Evolutionary conservation across 1,140 invertebrate species (phyloP).

Genomic region (Calosoma granatense): DNA sequence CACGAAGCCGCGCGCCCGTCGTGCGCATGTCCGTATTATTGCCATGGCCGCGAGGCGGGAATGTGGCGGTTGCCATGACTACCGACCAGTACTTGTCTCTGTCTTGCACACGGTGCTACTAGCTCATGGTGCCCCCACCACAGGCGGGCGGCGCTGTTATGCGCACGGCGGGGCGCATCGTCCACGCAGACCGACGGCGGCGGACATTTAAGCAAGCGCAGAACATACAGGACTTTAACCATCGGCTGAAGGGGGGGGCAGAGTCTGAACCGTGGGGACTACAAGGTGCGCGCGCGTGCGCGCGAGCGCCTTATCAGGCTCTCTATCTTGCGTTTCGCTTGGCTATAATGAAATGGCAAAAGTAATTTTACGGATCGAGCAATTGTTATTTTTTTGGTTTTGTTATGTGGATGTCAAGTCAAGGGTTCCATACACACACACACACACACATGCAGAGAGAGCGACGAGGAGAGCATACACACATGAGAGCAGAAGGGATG

Average conservation of each 20-base stretch:
- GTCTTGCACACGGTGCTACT: constrained; percentile 7
- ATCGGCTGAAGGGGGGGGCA: too few species aligned
- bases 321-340: constrained; percentile 1
- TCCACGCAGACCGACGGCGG: constrained; percentile 11
- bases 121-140: constrained; percentile 24
- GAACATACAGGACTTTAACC: too few species aligned
- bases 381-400: constrained; percentile 21
- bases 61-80: constrained; percentile 37
- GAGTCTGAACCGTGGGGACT: too few species aligned
- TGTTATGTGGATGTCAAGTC: too few species aligned
- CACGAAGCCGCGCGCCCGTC: constrained; percentile 22
- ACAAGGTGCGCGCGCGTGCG: neutral
- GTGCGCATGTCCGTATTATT: constrained; percentile 30
- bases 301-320: neutral
- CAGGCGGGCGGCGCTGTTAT: constrained; percentile 29
- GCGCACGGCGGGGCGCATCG: constrained; percentile 23
- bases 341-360: constrained; percentile 21
- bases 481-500: too few species aligned
- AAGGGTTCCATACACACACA: neutral
- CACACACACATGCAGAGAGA: too few species aligned
- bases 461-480: too few species aligned
- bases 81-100: constrained; percentile 19
- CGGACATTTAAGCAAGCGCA: too few species aligned
- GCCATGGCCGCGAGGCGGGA: constrained; percentile 39
- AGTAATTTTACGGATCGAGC: constrained; percentile 23